Conservation (phyloP, 2,888 invertebrate species). For the Molanna angustata region DNA sequence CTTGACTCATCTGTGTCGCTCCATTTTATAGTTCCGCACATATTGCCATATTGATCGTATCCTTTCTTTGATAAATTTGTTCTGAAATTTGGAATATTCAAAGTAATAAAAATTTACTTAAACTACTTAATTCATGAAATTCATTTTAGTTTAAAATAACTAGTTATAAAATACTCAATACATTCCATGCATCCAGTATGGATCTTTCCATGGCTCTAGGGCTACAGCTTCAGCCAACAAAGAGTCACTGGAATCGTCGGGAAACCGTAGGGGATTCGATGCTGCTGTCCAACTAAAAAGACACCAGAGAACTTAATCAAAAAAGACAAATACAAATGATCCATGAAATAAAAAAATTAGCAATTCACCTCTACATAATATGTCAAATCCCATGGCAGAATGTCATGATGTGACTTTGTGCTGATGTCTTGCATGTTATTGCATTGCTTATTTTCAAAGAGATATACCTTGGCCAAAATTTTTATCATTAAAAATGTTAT, state of each 20-base stretch:
- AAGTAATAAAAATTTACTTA: not conserved
- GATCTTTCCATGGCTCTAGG: constrained; percentile 56
- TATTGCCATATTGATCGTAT: constrained; percentile 62
- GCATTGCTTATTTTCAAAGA: no score
- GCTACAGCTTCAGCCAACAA: constrained; percentile 58
- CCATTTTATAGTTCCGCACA: constrained; percentile 57
- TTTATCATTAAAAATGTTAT: no score
- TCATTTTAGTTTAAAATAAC: no score
- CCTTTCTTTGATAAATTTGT: constrained; percentile 46
- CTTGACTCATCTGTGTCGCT: constrained; percentile 43
- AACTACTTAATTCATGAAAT: not conserved
- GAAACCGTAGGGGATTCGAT: constrained; percentile 48
- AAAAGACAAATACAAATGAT: no score
- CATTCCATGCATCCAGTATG: constrained; percentile 57
- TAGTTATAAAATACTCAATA: no score
- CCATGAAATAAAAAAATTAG: no score
- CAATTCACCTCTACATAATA: no score
- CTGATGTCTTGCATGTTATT: no score
- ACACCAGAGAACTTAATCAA: not conserved
- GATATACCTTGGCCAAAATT: no score
- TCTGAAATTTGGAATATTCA: constrained; percentile 37
- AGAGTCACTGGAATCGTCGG: constrained; percentile 54
- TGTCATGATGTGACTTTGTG: no score
- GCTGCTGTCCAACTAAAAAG: constrained; percentile 56
- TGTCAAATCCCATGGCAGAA: no score